These are phyloP conservation scores for Griposia aprilina DNA, from an alignment of 2,888 invertebrate species.

Conservation along the genomic window DNA sequence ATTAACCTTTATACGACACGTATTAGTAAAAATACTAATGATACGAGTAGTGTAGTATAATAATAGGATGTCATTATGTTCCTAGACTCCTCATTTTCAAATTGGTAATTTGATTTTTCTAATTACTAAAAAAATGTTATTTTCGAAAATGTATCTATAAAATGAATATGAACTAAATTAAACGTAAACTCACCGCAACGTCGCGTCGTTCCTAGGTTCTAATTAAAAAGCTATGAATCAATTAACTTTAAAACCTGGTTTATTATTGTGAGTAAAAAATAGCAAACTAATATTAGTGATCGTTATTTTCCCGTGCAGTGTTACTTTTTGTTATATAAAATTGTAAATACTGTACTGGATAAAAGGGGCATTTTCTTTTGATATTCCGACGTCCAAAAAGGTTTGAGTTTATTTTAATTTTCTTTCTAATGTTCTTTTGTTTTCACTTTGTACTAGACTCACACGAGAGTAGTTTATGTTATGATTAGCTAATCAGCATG, in stretches of 20 bases:
- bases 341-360: not conserved
- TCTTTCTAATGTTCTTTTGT: not conserved
- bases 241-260: conserved; percentile 58
- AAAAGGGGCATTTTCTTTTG: not conserved
- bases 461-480: not conserved
- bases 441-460: not conserved
- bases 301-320: conserved; percentile 28
- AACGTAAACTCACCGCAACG: conserved; percentile 18
- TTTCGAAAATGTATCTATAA: conserved; percentile 6
- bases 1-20: not conserved
- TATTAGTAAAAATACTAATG: not conserved
- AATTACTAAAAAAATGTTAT: not conserved
- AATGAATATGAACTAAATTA: conserved; percentile 28
- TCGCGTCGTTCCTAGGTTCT: conserved; percentile 34
- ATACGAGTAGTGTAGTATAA: not conserved
- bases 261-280: conserved; percentile 43
- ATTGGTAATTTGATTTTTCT: not conserved
- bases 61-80: not conserved
- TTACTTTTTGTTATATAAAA: conserved; percentile 27
- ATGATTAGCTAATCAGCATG: not conserved
- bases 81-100: not conserved
- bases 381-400: not conserved
- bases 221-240: conserved; percentile 63
- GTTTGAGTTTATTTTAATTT: not conserved
- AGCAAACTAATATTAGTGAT: conserved; percentile 35